Conservation (phyloP, 2,797 vertebrate genomes). For the Vultur gryphus region DNA sequence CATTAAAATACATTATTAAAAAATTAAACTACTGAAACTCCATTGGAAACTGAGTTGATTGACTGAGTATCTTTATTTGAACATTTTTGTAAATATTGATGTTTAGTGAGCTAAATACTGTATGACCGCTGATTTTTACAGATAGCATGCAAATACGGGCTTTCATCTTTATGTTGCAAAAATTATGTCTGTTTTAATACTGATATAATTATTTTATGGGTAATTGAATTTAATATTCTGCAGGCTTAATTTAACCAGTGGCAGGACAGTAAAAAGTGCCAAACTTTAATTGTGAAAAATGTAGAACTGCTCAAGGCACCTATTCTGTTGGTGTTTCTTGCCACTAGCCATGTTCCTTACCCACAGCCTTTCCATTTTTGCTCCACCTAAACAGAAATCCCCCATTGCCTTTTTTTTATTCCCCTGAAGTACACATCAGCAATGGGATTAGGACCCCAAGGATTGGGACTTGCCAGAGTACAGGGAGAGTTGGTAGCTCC, state of each 20-base stretch:
- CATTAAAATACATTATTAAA: slow-evolving; percentile 34
- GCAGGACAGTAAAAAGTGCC: slow-evolving; percentile 37
- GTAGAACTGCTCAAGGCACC: not conserved
- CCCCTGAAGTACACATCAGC: not conserved
- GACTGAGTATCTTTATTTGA: slow-evolving; percentile 1
- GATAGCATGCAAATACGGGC: not conserved
- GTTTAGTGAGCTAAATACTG: not conserved
- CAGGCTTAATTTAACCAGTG: slow-evolving; percentile 49
- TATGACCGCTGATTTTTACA: slow-evolving; percentile 19
- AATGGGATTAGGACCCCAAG: not conserved
- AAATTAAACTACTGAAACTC: slow-evolving; percentile 33
- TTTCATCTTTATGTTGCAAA: slow-evolving; percentile 38
- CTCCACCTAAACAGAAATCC: not conserved
- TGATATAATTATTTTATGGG: slow-evolving; percentile 41
- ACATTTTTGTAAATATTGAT: slow-evolving; percentile 49
- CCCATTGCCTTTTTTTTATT: not conserved
- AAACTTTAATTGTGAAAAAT: slow-evolving; percentile 49
- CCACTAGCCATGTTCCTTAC: not conserved
- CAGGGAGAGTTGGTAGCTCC: not conserved
- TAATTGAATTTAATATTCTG: slow-evolving; percentile 59
- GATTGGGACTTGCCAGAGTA: not conserved
- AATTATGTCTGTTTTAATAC: slow-evolving; percentile 49
- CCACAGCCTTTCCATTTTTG: not conserved
- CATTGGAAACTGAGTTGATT: not conserved
- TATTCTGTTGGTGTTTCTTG: not conserved